Percentiles rank a stretch among this genome's conserved stretches.
phyloP scores from a whole-genome alignment of 64 coral and sea anemone genomes.

The Porites australiensis region DNA sequence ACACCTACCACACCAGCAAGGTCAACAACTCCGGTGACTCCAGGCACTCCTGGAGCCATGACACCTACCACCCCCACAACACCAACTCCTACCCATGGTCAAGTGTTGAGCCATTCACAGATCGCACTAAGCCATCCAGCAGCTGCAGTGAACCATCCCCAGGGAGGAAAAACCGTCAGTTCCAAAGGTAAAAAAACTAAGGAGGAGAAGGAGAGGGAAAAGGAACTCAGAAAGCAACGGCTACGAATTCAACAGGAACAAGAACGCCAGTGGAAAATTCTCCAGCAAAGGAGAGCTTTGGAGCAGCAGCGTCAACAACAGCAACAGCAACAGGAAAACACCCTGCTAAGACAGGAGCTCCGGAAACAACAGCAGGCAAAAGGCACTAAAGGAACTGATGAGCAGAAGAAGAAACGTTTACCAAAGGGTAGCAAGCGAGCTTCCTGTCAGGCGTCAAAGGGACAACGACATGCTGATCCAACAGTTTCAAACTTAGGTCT shows the following conservation, averaged over 20 bases:
- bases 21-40: constrained; percentile 59
- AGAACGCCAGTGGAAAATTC: constrained; percentile 93
- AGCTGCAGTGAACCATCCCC: background rate
- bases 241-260: constrained; percentile 90
- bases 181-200: constrained; percentile 82
- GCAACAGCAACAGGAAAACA: constrained; percentile 92
- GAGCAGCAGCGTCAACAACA: constrained; percentile 94
- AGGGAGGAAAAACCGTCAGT: constrained; percentile 5
- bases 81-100: constrained; percentile 38
- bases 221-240: constrained; percentile 83
- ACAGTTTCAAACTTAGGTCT: background rate
- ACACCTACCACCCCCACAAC: constrained; percentile 72
- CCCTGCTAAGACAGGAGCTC: constrained; percentile 80
- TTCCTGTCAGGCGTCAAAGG: constrained; percentile 7
- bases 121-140: constrained; percentile 6
- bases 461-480: background rate
- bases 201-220: constrained; percentile 94
- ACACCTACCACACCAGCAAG: constrained; percentile 43
- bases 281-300: constrained; percentile 90
- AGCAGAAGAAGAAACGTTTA: constrained; percentile 83
- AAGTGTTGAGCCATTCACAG: constrained; percentile 5
- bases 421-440: background rate
- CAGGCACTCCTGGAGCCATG: constrained; percentile 42
- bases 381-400: constrained; percentile 69
- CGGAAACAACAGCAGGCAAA: constrained; percentile 87